Percentiles rank a stretch among this genome's conserved stretches.
Evolutionary conservation across 1,140 invertebrate species (phyloP).

Genomic region (Megalopta genalis): DNA sequence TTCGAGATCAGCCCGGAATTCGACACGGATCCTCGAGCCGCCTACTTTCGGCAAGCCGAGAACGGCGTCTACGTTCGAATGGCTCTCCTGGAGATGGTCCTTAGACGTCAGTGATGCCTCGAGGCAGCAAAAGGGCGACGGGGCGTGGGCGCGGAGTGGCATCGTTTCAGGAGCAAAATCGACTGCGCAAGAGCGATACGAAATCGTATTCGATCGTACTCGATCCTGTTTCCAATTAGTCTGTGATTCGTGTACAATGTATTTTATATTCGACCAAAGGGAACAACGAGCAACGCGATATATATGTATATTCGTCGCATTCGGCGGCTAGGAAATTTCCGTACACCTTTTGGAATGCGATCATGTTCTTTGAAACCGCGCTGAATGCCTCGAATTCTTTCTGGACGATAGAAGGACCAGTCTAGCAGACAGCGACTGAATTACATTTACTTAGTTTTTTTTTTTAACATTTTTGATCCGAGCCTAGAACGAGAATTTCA

Average conservation of each 20-base stretch:
- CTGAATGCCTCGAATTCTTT: too few species aligned
- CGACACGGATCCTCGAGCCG: conserved; percentile 96
- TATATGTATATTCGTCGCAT: too few species aligned
- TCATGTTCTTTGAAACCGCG: too few species aligned
- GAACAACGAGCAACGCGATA: neutral
- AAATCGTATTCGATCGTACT: neutral
- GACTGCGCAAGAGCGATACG: neutral
- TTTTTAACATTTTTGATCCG: too few species aligned
- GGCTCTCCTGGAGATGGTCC: conserved; percentile 96
- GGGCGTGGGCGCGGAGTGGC: neutral
- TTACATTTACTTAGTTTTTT: too few species aligned
- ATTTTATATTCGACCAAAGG: neutral
- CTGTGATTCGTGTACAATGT: conserved; percentile 24
- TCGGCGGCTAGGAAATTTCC: too few species aligned
- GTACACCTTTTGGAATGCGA: too few species aligned
- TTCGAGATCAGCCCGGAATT: conserved; percentile 97
- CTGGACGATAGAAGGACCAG: too few species aligned
- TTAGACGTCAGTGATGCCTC: conserved; percentile 81
- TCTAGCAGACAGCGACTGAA: too few species aligned
- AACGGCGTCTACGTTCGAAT: conserved; percentile 99
- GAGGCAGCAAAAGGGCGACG: neutral
- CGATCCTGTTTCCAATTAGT: conserved; percentile 19
- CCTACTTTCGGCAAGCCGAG: conserved; percentile 98
- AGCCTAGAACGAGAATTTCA: too few species aligned
- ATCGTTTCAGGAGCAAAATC: neutral